Percentiles rank a stretch among this genome's conserved stretches.
These are phyloP conservation scores for Amphibalanus amphitrite DNA, from an alignment of 1,140 invertebrate species.

Conservation along the genomic window DNA sequence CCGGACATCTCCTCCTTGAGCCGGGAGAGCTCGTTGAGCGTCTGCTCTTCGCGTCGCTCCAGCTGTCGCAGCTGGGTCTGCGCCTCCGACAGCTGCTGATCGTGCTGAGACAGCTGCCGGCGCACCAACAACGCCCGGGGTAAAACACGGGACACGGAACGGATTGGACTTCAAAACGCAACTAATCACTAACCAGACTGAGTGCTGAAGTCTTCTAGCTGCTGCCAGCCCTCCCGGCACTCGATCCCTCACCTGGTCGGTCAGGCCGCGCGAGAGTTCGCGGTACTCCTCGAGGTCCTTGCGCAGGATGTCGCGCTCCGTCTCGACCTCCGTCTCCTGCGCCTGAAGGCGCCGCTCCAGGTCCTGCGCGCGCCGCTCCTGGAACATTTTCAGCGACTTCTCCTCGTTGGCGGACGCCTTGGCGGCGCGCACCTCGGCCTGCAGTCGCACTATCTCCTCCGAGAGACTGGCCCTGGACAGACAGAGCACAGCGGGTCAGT, in stretches of 20 bases:
- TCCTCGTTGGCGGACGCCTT: conserved; percentile 28
- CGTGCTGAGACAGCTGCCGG: conserved; percentile 11
- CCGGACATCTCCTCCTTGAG: conserved; percentile 45
- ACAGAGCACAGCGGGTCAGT: no score
- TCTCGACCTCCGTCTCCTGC: conserved; percentile 15
- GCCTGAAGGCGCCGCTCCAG: conserved; percentile 14
- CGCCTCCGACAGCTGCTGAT: conserved; percentile 11
- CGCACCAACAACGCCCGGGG: no score
- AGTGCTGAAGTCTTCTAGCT: no score
- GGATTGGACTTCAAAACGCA: no score
- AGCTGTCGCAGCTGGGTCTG: conserved; percentile 12
- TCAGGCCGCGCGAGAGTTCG: conserved; percentile 10
- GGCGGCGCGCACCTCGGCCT: conserved; percentile 23
- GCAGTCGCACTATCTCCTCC: conserved; percentile 15
- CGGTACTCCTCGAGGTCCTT: conserved; percentile 12
- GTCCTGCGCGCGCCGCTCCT: conserved; percentile 32
- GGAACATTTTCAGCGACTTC: conserved; percentile 35
- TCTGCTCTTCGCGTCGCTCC: conserved; percentile 9
- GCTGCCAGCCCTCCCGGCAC: no score
- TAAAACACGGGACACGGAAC: no score
- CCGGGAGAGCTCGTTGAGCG: conserved; percentile 11
- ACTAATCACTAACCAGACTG: no score
- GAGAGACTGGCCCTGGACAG: conserved; percentile 9
- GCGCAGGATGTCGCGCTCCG: conserved; percentile 11
- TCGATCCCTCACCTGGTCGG: background rate